Evolutionary conservation across 2,113 vertebrate genomes (phyloP), one percentile per base, ranked within the genome.

Genomic region (Archilochus colubris): DNA sequence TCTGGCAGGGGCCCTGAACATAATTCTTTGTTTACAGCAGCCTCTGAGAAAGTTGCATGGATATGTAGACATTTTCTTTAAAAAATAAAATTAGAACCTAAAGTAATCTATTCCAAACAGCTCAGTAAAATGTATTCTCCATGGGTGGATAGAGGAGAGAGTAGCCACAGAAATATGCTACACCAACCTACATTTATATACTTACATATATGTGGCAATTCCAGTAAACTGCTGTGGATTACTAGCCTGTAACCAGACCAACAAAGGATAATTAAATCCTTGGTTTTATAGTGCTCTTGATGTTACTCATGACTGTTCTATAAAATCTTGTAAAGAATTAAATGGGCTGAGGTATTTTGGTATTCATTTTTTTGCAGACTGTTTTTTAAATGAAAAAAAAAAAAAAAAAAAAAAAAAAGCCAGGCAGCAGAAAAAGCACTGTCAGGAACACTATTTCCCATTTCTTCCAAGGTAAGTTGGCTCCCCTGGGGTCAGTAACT

Each of bases 11-110:
- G 78, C 93, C 83, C 89, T 94, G 89, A 92, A 96, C 94, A 70
- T 96, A 95, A 96, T 97, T 97, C 93, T 97, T 97, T 97, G 97
- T 98, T 98, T 98, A 96, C 68, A 89, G 69, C 82, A 78, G 79
- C 82, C 82, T 89, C 95, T 1, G 2, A 97, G 87, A 97, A 97
- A 97, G 88, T 92, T 91, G 81, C 62, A 93, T 95, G 94, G 97
- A 96, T 95, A 96, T 88, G 91, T 91, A 92, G 84, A 83, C 40
- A 16, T 76, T 51, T 73, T 40, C 59, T 54, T 83, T 50, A 31
- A 64, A 93, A 95, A 97, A 93, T 79, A 89, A 95, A 97, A 96
- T 90, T 79, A 92, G 92, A 95, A 93, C 55, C 59, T 73, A 66
- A 95, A 89, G 19, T 84, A 87, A 84, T 95, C 86, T 12, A 36